Evolutionary conservation across 2,888 invertebrate species (phyloP), one percentile per base, ranked within the genome.

Genomic region (Isoperla grammatica): DNA sequence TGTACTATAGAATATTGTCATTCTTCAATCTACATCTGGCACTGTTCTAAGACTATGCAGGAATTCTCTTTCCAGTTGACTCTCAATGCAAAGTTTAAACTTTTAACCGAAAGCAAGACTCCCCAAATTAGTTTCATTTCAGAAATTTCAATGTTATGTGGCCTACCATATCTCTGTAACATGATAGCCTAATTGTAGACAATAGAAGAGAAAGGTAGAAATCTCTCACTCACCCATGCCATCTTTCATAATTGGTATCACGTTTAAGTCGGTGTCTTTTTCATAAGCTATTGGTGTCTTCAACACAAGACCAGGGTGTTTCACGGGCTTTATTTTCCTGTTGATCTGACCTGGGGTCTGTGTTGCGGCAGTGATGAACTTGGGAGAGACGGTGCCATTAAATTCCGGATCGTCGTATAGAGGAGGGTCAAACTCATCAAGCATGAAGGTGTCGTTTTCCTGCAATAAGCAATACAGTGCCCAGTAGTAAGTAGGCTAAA

Each of bases 211-310:
- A n/a, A n/a, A n/a, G n/a, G n/a, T n/a, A n/a, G n/a, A n/a, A n/a
- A n/a, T n/a, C n/a, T 39, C 4, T 39, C 67, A 75, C 83, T 82
- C 78, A 91, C 92, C 91, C 79, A 91, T 92, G 75, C 89, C 91
- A 75, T 92, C 90, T 76, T 88, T 90, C 74, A 87, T 85, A 71
- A 93, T 87, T 57, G 93, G 92, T 76, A 93, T 86, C 70, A 91
- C 88, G 65, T 89, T 87, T 62, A 90, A 83, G 78, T 92, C 90
- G 59, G 87, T 86, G 72, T 86, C 85, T 69, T 86, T 84, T 71
- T 87, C 85, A 75, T 87, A 88, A 54, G 88, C 87, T 65, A 88
- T 88, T 61, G 87, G 87, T 64, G 87, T 87, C 74, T 88, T 87
- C 65, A 87, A 75, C 68, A 87, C 85, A 63, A 88, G 76, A 57